phyloP scores from a whole-genome alignment of 2,797 vertebrate genomes.

The Amblyraja radiata region DNA sequence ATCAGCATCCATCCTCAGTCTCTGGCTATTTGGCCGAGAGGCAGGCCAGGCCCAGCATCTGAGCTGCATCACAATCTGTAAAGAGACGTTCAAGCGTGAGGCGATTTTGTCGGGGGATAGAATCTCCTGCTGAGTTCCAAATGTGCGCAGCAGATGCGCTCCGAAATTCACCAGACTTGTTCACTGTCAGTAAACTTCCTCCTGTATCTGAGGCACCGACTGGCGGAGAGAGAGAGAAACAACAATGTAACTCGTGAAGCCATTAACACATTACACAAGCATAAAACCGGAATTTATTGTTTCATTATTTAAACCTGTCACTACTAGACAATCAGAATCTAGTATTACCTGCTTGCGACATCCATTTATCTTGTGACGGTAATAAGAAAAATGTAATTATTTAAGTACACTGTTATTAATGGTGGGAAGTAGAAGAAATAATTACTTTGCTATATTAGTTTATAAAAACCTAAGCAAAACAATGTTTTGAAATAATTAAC shows the following conservation, averaged over 20 bases:
- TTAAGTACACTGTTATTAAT: background rate
- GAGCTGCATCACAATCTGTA: conserved; percentile 47
- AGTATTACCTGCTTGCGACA: background rate
- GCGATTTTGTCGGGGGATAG: background rate
- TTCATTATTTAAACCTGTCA: conserved; percentile 23
- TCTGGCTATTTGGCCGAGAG: conserved; percentile 54
- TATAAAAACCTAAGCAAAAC: background rate
- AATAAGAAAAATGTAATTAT: background rate
- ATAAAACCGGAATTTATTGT: background rate
- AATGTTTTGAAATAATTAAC: background rate
- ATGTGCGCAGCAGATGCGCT: conserved; percentile 24
- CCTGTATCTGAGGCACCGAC: background rate
- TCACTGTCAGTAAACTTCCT: background rate
- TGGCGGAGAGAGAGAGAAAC: background rate
- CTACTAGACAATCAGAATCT: background rate
- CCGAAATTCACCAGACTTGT: background rate
- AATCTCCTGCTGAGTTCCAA: background rate
- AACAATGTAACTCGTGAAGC: conserved; percentile 3
- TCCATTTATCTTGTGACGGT: background rate
- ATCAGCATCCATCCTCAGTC: conserved; percentile 52
- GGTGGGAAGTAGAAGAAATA: background rate
- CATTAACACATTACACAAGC: background rate
- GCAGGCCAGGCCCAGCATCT: conserved; percentile 52
- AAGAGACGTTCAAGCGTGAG: conserved; percentile 40
- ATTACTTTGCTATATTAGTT: background rate